Evolutionary conservation across 2,888 invertebrate species (phyloP).

Genomic region (Scrobipalpa atriplicella): DNA sequence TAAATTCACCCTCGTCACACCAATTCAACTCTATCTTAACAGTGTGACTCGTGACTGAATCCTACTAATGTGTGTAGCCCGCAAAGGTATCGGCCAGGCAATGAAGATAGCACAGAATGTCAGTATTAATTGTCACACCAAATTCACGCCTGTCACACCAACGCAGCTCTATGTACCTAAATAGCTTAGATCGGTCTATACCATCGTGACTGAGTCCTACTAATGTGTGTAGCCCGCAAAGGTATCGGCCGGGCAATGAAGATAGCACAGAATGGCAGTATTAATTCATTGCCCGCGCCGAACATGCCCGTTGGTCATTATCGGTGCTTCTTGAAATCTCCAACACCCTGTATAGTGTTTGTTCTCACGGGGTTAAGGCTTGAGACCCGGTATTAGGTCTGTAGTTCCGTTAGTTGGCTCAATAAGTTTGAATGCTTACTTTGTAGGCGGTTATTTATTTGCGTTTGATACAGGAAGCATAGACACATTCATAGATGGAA

Average conservation of each 20-base stretch:
- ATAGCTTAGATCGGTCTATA: no score
- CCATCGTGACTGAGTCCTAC: slow-evolving; percentile 67
- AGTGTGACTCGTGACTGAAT: slow-evolving; percentile 71
- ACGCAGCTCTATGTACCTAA: slow-evolving; percentile 30
- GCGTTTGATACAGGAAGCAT: no score
- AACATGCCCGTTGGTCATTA: slow-evolving; percentile 55
- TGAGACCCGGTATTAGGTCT: slow-evolving; percentile 24
- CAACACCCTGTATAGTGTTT: slow-evolving; percentile 46
- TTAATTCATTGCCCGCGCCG: slow-evolving; percentile 72
- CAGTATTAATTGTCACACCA: slow-evolving; percentile 66
- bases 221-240: slow-evolving; percentile 63
- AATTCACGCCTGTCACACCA: slow-evolving; percentile 26
- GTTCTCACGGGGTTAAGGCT: slow-evolving; percentile 51
- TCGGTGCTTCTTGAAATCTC: slow-evolving; percentile 51
- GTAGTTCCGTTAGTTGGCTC: slow-evolving; percentile 20
- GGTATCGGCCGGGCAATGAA: slow-evolving; percentile 63
- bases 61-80: slow-evolving; percentile 62
- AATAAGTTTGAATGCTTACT: slow-evolving; percentile 6
- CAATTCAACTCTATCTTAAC: slow-evolving; percentile 29
- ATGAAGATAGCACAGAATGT: slow-evolving; percentile 74
- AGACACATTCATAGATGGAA: no score
- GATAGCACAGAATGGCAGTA: slow-evolving; percentile 73
- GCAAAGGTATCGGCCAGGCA: slow-evolving; percentile 56
- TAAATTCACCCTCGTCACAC: slow-evolving; percentile 27
- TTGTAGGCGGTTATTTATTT: not conserved